Percentiles rank a stretch among this genome's conserved stretches.
These are phyloP conservation scores for Dinomys branickii DNA, from an alignment of 2,113 vertebrate genomes.

Conservation along the genomic window DNA sequence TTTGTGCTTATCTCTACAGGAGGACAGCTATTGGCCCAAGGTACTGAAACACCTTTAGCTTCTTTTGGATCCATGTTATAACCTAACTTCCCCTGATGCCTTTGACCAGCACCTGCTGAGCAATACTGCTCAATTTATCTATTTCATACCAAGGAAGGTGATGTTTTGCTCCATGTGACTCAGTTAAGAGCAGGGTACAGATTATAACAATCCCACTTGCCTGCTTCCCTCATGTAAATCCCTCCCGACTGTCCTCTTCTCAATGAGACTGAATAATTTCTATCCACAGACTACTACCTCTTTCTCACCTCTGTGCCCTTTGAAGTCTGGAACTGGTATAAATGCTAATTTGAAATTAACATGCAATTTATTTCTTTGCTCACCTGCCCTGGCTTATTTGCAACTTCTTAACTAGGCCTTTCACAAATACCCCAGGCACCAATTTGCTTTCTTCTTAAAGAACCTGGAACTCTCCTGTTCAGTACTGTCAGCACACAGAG, in stretches of 20 bases:
- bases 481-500: not conserved
- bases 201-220: not conserved
- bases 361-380: conserved; percentile 66
- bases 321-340: conserved; percentile 63
- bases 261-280: conserved; percentile 71
- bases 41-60: not conserved
- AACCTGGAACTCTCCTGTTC: not conserved
- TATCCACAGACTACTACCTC: not conserved
- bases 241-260: conserved; percentile 30
- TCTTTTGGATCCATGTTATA: conserved; percentile 14
- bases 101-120: not conserved
- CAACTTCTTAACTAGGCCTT: conserved; percentile 25
- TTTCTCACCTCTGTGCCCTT: conserved; percentile 62
- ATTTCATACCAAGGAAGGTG: not conserved
- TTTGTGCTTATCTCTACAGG: not conserved
- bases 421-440: not conserved
- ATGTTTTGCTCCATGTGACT: not conserved
- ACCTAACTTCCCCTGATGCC: not conserved
- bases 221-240: not conserved
- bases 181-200: not conserved
- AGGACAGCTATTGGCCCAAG: not conserved
- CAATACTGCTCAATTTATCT: not conserved
- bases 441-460: conserved; percentile 41
- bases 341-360: conserved; percentile 76
- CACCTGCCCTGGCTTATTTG: conserved; percentile 43